These are phyloP conservation scores for Beroe forskalii DNA, from an alignment of 37 sponge, comb jelly and placozoan genomes.

Conservation along the genomic window DNA sequence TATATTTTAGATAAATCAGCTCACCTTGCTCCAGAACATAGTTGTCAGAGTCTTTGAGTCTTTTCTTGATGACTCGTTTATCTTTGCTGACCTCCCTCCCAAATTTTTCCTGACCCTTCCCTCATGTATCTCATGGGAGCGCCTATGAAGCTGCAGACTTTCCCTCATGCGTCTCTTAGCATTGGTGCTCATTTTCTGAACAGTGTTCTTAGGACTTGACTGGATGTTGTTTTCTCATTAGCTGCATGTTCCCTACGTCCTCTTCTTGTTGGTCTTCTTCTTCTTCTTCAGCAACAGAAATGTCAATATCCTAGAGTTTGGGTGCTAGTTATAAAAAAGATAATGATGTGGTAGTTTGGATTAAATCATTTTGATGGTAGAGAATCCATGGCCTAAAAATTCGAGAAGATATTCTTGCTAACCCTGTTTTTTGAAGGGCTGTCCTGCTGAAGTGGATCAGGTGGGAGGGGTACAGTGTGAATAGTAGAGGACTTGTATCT, in stretches of 20 bases:
- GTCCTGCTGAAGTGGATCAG: background rate
- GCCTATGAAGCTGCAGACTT: constrained; percentile 27
- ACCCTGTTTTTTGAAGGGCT: background rate
- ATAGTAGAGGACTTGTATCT: background rate
- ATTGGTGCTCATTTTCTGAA: background rate
- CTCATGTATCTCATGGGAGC: constrained; percentile 22
- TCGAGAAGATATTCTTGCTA: too few species aligned
- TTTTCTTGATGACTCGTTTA: constrained; percentile 14
- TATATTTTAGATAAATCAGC: background rate
- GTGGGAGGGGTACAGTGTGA: constrained; percentile 34
- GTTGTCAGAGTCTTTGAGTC: constrained; percentile 47
- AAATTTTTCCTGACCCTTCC: background rate
- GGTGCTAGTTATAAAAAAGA: too few species aligned
- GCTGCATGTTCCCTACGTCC: too few species aligned
- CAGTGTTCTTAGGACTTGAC: background rate
- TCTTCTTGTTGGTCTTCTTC: background rate
- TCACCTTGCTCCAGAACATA: constrained; percentile 32
- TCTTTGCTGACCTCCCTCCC: background rate
- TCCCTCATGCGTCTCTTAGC: background rate
- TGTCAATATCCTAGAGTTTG: background rate
- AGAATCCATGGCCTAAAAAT: too few species aligned
- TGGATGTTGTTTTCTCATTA: too few species aligned
- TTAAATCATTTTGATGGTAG: too few species aligned
- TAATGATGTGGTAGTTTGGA: too few species aligned
- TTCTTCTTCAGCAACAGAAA: background rate